Conservation (phyloP, 2,113 vertebrate species). For the Oenanthe melanoleuca region DNA sequence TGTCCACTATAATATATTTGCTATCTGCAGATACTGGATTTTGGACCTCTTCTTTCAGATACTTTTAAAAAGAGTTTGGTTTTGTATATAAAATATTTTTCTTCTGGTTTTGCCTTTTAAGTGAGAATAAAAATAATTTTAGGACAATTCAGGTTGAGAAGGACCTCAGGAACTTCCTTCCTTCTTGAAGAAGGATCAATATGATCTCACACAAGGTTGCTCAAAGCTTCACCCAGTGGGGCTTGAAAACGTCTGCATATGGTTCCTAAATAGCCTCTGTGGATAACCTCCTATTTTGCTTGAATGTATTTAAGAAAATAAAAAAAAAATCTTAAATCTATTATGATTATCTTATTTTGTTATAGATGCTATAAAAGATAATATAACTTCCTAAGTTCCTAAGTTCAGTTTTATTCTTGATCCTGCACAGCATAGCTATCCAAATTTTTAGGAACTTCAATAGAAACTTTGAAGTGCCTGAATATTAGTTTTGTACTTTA, state of each 20-base stretch:
- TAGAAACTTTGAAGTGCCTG: background rate
- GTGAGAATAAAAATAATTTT: background rate
- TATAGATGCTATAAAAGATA: background rate
- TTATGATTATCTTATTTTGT: background rate
- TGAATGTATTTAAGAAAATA: background rate
- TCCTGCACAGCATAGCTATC: no score
- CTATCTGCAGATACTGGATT: background rate
- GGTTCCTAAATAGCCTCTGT: rapidly evolving
- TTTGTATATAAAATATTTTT: background rate
- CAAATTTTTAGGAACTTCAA: background rate
- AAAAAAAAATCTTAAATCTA: background rate
- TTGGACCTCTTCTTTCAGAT: background rate
- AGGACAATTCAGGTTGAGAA: background rate
- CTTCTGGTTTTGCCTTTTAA: background rate
- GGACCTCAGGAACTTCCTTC: background rate
- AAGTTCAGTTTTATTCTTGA: background rate
- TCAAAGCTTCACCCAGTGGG: background rate
- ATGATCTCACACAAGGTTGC: background rate
- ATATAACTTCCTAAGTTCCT: background rate
- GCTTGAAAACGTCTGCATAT: background rate
- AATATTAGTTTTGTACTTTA: background rate
- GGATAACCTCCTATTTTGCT: background rate
- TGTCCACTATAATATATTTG: background rate
- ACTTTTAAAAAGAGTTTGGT: background rate
- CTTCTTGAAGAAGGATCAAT: background rate